Percentiles rank a stretch among this genome's conserved stretches.
These are phyloP conservation scores for Bettongia penicillata DNA, from an alignment of 2,113 vertebrate genomes.

Conservation along the genomic window DNA sequence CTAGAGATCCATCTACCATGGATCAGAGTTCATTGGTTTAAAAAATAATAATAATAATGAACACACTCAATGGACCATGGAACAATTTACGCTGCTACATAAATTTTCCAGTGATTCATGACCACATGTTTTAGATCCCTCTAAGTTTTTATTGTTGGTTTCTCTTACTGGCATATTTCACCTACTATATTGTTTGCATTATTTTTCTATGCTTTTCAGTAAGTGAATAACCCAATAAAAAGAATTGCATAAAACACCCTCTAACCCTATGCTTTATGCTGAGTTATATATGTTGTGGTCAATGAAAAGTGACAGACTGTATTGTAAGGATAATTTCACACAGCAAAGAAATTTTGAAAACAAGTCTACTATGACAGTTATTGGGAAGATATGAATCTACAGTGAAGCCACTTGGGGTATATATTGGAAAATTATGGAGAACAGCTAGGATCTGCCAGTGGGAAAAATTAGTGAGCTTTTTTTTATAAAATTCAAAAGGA, in stretches of 20 bases:
- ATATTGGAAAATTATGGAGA: slow-evolving; percentile 31
- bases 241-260: neutral
- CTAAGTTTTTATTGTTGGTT: neutral
- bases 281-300: neutral
- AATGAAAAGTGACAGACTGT: neutral
- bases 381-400: neutral
- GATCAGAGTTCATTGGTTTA: neutral
- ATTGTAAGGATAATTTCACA: neutral
- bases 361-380: neutral
- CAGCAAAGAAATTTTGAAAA: neutral
- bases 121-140: slow-evolving; percentile 5
- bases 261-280: neutral
- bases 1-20: slow-evolving; percentile 1
- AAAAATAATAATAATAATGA: neutral
- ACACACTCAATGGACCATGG: neutral
- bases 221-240: slow-evolving; percentile 26
- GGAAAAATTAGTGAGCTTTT: neutral
- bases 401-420: slow-evolving; percentile 21
- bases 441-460: neutral
- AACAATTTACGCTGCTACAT: neutral
- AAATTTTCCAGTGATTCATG: neutral
- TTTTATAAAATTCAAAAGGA: slow-evolving; percentile 29
- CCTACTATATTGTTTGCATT: neutral
- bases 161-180: neutral
- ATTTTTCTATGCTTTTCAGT: neutral